These are phyloP conservation scores for Dasyprocta punctata DNA, from an alignment of 2,113 vertebrate species.

Conservation along the genomic window DNA sequence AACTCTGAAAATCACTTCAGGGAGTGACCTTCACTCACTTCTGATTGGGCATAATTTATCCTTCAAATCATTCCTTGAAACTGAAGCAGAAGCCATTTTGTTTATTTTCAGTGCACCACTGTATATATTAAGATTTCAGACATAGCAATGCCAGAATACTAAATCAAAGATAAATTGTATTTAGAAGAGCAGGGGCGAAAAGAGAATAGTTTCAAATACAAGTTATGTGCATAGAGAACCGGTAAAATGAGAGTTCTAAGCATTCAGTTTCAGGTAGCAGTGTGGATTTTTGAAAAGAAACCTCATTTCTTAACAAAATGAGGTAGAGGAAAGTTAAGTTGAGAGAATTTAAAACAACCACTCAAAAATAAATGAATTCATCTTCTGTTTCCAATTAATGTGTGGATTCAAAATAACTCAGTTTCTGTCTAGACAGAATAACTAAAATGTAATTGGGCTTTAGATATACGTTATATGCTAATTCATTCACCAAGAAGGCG, in stretches of 20 bases:
- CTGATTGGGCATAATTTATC: background rate
- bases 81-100: slow-evolving; percentile 15
- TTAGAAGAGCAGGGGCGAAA: background rate
- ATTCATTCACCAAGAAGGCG: slow-evolving; percentile 32
- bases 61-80: background rate
- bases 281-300: background rate
- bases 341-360: background rate
- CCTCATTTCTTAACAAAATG: background rate
- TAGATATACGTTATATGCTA: slow-evolving; percentile 19
- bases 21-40: background rate
- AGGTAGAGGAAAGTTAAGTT: background rate
- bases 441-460: slow-evolving; percentile 54
- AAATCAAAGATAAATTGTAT: background rate
- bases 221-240: background rate
- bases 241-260: background rate
- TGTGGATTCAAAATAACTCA: slow-evolving; percentile 42
- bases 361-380: background rate
- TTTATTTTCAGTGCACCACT: background rate
- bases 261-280: background rate
- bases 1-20: background rate
- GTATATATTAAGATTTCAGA: background rate
- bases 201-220: background rate
- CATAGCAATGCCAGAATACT: background rate
- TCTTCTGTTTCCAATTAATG: slow-evolving; percentile 46
- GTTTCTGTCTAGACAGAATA: slow-evolving; percentile 24